phyloP scores from a whole-genome alignment of 2,113 vertebrate genomes.

The Rhegmatorhina hoffmannsi region DNA sequence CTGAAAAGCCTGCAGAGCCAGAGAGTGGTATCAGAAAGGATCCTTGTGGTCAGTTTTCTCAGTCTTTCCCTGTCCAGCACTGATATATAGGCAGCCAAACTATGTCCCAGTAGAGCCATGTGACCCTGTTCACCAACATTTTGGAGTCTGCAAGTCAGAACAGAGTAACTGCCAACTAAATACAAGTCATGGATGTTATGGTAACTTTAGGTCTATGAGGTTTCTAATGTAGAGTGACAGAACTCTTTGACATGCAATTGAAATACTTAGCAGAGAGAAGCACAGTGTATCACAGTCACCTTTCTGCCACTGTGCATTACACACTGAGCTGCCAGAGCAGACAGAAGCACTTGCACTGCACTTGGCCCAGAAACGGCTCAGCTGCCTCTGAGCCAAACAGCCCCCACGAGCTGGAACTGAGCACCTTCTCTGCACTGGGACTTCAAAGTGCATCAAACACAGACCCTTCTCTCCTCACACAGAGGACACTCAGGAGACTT shows the following conservation, averaged over 20 bases:
- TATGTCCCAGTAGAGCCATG: constrained; percentile 94
- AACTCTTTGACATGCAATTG: neutral
- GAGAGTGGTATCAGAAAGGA: constrained; percentile 93
- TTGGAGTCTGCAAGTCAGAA: constrained; percentile 81
- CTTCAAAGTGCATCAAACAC: neutral
- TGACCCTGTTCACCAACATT: constrained; percentile 92
- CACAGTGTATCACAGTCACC: neutral
- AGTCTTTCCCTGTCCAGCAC: constrained; percentile 88
- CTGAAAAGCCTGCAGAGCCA: constrained; percentile 98
- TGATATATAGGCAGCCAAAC: constrained; percentile 94
- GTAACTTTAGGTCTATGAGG: neutral
- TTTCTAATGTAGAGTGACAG: neutral
- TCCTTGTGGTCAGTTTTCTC: constrained; percentile 90
- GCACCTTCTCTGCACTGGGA: neutral
- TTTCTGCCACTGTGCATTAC: neutral
- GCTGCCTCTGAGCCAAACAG: neutral
- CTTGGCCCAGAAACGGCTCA: neutral
- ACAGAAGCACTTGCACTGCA: neutral
- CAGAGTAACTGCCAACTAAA: neutral
- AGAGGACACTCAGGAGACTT: neutral
- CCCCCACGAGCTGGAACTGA: neutral
- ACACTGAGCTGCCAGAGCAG: neutral
- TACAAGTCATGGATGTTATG: neutral
- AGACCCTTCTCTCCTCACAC: neutral
- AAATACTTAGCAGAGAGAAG: neutral